Evolutionary conservation across 2,888 invertebrate genomes (phyloP).

Genomic region (Ophioninae sp.): DNA sequence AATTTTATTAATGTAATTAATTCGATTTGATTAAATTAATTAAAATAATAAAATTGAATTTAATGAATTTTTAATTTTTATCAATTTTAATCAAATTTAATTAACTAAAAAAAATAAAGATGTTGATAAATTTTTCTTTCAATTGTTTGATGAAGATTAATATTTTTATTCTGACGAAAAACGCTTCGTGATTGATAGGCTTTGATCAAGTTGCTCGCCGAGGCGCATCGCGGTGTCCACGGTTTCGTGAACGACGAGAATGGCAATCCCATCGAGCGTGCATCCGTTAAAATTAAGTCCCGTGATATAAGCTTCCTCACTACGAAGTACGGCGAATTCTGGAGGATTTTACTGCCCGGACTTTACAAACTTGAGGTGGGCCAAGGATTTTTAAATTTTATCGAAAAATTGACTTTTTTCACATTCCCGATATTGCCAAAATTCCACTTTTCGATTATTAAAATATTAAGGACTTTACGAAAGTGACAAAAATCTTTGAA

Average conservation of each 20-base stretch:
- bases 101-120: too few relatives aligned
- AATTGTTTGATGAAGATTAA: too few relatives aligned
- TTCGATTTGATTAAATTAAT: too few relatives aligned
- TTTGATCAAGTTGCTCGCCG: constrained; percentile 90
- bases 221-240: constrained; percentile 94
- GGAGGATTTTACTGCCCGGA: constrained; percentile 94
- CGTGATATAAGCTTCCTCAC: constrained; percentile 93
- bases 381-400: not conserved
- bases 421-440: not conserved
- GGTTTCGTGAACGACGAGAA: constrained; percentile 92
- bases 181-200: constrained; percentile 82
- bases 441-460: not conserved
- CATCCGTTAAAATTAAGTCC: constrained; percentile 89
- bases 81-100: too few relatives aligned
- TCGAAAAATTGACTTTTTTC: not conserved
- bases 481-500: too few relatives aligned
- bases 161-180: not conserved
- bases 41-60: too few relatives aligned
- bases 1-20: too few relatives aligned
- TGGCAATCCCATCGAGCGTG: constrained; percentile 90
- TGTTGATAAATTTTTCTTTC: not conserved
- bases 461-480: too few relatives aligned
- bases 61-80: too few relatives aligned
- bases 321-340: constrained; percentile 96
- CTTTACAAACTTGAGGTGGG: constrained; percentile 91